Percentiles rank a stretch among this genome's conserved stretches.
Conservation (phyloP, 2,113 vertebrate species). For the Notarius quadriscutis region DNA sequence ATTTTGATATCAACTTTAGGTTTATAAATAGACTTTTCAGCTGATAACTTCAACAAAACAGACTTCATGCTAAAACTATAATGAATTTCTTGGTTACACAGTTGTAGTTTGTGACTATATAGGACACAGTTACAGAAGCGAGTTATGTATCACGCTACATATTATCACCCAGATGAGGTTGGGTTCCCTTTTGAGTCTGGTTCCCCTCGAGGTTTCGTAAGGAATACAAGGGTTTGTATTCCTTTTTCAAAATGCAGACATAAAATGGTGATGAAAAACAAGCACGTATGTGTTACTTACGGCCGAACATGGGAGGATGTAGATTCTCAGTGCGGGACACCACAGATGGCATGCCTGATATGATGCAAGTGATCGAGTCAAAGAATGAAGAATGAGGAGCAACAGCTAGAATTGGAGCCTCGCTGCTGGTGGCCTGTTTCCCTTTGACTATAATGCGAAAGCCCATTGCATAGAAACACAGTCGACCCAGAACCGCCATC, state of each 20-base stretch:
- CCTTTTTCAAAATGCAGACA: background rate
- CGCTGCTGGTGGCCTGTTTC: conserved; percentile 67
- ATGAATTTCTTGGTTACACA: too few species aligned
- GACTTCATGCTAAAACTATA: too few species aligned
- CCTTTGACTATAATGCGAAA: conserved; percentile 86
- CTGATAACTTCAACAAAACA: too few species aligned
- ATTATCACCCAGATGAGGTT: too few species aligned
- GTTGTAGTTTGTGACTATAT: too few species aligned
- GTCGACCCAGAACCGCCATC: conserved; percentile 76
- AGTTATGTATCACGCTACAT: too few species aligned
- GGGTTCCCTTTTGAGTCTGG: too few species aligned
- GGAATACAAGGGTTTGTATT: background rate
- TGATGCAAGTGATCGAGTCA: conserved; percentile 85
- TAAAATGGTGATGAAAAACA: background rate
- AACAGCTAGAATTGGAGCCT: conserved; percentile 87
- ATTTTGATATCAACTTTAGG: background rate
- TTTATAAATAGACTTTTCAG: background rate
- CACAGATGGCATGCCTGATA: conserved; percentile 86
- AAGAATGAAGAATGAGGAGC: conserved; percentile 95
- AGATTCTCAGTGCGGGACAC: conserved; percentile 89
- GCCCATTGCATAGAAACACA: conserved; percentile 85
- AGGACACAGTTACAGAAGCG: too few species aligned
- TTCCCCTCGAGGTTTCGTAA: too few species aligned
- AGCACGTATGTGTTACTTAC: conserved; percentile 73
- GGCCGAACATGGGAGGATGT: conserved; percentile 82